These are phyloP conservation scores for Microctenopoma lineatum DNA, from an alignment of 2,797 vertebrate genomes.

Conservation along the genomic window DNA sequence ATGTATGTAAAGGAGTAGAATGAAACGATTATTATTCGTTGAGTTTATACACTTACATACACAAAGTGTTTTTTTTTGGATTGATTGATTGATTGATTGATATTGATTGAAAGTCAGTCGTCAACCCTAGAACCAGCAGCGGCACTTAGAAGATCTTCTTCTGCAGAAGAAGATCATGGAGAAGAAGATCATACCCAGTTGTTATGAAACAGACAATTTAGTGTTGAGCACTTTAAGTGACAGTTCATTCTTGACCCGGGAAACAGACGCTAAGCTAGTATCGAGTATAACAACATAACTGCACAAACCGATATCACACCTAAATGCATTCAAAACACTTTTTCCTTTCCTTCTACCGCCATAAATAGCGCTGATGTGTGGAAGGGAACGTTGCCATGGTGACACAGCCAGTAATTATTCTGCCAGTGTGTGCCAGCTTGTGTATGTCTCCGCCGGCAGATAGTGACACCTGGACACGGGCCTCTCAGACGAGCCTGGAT, in stretches of 20 bases:
- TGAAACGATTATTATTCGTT: too few relatives aligned
- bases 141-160: background rate
- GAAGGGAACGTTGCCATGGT: conserved; percentile 76
- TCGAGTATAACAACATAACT: background rate
- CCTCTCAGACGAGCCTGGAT: conserved; percentile 5
- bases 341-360: conserved; percentile 30
- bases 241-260: too few relatives aligned
- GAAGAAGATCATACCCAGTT: background rate
- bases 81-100: background rate
- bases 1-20: too few relatives aligned
- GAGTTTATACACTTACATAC: too few relatives aligned
- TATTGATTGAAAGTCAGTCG: background rate
- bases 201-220: background rate
- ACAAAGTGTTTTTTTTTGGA: too few relatives aligned
- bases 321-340: conserved; percentile 33
- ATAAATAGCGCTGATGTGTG: conserved; percentile 71
- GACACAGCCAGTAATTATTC: conserved; percentile 77
- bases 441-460: conserved; percentile 20
- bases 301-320: background rate
- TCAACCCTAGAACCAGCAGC: too few relatives aligned
- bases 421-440: conserved; percentile 13
- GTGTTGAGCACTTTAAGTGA: too few relatives aligned
- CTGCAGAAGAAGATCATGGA: background rate
- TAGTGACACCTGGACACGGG: conserved; percentile 58
- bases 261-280: background rate